Conservation (phyloP, 2,113 vertebrate genomes). For the Oplegnathus fasciatus region DNA sequence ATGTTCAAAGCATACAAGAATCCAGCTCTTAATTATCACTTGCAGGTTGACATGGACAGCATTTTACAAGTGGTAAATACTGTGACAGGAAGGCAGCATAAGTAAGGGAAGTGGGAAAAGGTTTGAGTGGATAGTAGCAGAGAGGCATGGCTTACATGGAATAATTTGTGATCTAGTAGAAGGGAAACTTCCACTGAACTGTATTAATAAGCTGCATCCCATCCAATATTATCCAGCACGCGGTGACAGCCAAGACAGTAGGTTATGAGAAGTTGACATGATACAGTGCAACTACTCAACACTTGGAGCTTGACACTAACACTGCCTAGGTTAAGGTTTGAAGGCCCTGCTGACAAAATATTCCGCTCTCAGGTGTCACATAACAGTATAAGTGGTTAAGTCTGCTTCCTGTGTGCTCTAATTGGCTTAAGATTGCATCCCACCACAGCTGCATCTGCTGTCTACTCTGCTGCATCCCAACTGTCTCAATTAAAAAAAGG, state of each 20-base stretch:
- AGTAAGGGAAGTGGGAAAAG: background rate
- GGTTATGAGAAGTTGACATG: conserved; percentile 35
- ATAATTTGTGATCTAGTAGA: background rate
- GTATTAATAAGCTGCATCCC: background rate
- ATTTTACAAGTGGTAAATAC: background rate
- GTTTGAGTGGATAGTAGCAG: background rate
- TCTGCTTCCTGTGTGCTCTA: conserved; percentile 30
- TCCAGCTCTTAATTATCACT: background rate
- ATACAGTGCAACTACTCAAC: conserved; percentile 37
- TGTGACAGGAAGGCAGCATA: background rate
- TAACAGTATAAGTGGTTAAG: conserved; percentile 29
- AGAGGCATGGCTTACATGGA: background rate
- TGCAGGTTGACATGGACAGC: background rate
- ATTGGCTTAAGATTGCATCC: conserved; percentile 54
- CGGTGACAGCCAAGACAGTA: conserved; percentile 18
- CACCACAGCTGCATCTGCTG: conserved; percentile 17
- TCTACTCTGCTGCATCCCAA: conserved; percentile 5
- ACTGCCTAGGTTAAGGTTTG: conserved; percentile 23
- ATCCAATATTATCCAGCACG: background rate
- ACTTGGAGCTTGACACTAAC: conserved; percentile 17
- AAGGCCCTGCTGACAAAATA: conserved; percentile 46
- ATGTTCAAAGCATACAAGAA: too few species aligned
- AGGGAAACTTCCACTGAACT: background rate
- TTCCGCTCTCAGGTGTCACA: conserved; percentile 30
- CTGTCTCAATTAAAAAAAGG: background rate